phyloP scores from a whole-genome alignment of 2,797 vertebrate species.

The Acipenser ruthenus region DNA sequence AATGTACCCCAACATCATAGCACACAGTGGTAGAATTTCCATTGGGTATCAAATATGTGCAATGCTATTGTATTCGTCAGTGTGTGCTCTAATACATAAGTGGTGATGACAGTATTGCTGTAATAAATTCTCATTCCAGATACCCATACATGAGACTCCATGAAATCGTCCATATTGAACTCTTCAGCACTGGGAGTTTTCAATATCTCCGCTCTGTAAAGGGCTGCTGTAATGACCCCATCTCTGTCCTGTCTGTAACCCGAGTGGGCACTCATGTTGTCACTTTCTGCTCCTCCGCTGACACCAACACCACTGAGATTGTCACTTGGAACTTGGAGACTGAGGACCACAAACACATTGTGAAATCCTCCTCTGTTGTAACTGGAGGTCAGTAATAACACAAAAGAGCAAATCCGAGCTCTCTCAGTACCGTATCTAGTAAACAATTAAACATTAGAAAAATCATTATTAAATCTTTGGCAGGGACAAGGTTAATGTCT shows the following conservation, averaged over 20 bases:
- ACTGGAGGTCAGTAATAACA: slow-evolving; percentile 30
- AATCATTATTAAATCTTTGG: too few relatives aligned
- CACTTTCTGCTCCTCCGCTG: slow-evolving; percentile 40
- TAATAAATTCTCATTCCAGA: slow-evolving; percentile 22
- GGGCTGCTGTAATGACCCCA: slow-evolving; percentile 47
- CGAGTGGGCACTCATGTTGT: slow-evolving; percentile 33
- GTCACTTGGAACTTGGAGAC: slow-evolving; percentile 56
- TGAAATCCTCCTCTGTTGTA: slow-evolving; percentile 38
- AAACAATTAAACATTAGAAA: background rate
- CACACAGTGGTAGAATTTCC: too few relatives aligned
- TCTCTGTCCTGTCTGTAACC: slow-evolving; percentile 46
- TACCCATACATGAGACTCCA: slow-evolving; percentile 43
- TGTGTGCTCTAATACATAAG: too few relatives aligned
- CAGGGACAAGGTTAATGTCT: too few relatives aligned
- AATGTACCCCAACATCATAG: too few relatives aligned
- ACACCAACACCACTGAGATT: slow-evolving; percentile 41
- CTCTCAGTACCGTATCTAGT: background rate
- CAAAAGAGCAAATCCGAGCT: background rate
- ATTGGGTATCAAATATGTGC: too few relatives aligned
- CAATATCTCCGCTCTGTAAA: slow-evolving; percentile 41
- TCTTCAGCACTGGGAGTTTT: slow-evolving; percentile 44
- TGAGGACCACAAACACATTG: slow-evolving; percentile 53
- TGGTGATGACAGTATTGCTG: too few relatives aligned
- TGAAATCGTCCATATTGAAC: slow-evolving; percentile 45
- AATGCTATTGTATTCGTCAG: too few relatives aligned